These are phyloP conservation scores for Callopanchax toddi DNA, from an alignment of 2,113 vertebrate species.

Conservation along the genomic window DNA sequence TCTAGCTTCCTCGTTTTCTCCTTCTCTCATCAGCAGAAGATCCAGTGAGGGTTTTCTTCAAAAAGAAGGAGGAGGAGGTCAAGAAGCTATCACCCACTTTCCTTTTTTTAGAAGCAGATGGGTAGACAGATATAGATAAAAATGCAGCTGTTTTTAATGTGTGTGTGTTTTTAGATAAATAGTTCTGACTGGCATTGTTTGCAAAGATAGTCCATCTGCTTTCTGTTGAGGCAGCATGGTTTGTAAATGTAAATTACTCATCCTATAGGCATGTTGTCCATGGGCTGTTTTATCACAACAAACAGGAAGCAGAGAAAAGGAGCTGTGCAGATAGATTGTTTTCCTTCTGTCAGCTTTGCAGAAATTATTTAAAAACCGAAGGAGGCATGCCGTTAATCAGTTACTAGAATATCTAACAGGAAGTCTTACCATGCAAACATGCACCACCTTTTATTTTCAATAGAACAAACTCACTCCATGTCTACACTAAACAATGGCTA, in stretches of 20 bases:
- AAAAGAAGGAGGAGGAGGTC: constrained; percentile 17
- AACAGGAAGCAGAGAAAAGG: neutral
- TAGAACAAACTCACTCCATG: too few species aligned
- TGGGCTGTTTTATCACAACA: too few species aligned
- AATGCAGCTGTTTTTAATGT: constrained; percentile 33
- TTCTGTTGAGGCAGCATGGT: neutral
- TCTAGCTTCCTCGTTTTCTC: constrained; percentile 23
- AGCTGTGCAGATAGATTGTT: neutral
- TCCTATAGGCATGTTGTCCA: neutral
- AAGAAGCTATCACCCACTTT: constrained; percentile 31
- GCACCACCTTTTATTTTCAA: too few species aligned
- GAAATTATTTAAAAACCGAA: constrained; percentile 13
- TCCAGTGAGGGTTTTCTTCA: constrained; percentile 20
- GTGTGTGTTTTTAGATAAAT: too few species aligned
- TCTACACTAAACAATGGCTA: too few species aligned
- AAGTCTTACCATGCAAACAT: too few species aligned
- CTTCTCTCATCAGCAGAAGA: constrained; percentile 13
- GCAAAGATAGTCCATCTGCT: constrained; percentile 23
- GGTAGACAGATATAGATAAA: constrained; percentile 28
- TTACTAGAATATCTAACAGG: too few species aligned
- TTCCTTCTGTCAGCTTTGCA: neutral
- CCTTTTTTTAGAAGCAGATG: constrained; percentile 35
- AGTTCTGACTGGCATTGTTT: constrained; percentile 3
- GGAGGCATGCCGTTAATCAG: too few species aligned
- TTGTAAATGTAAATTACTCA: neutral